phyloP scores from a whole-genome alignment of 2,797 vertebrate genomes.

The Furcifer pardalis region DNA sequence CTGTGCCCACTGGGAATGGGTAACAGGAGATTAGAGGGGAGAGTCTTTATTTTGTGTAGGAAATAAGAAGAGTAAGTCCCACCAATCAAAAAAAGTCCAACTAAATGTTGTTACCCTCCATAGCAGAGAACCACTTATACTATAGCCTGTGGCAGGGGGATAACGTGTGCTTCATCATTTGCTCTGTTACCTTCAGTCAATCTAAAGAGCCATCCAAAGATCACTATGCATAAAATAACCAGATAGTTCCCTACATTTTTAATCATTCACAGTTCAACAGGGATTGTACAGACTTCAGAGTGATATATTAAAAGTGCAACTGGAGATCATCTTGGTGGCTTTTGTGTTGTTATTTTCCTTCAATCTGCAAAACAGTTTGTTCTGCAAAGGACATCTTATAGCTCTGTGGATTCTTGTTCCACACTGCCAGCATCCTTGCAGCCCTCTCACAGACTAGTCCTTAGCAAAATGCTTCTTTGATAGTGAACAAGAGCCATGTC shows the following conservation, averaged over 20 bases:
- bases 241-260: background rate
- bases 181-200: background rate
- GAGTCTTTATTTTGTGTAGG: background rate
- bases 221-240: background rate
- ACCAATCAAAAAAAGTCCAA: background rate
- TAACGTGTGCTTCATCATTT: background rate
- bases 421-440: background rate
- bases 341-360: background rate
- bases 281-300: background rate
- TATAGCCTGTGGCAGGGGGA: background rate
- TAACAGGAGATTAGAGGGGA: background rate
- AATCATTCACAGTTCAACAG: background rate
- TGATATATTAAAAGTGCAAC: background rate
- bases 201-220: background rate
- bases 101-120: background rate
- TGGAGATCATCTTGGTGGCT: background rate
- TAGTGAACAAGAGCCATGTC: background rate
- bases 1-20: background rate
- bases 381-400: background rate
- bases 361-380: background rate
- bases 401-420: background rate
- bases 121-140: background rate
- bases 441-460: background rate
- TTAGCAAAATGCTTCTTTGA: background rate
- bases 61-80: background rate